Evolutionary conservation across 2,888 invertebrate species (phyloP).

Genomic region (Leptopterna dolabrata): DNA sequence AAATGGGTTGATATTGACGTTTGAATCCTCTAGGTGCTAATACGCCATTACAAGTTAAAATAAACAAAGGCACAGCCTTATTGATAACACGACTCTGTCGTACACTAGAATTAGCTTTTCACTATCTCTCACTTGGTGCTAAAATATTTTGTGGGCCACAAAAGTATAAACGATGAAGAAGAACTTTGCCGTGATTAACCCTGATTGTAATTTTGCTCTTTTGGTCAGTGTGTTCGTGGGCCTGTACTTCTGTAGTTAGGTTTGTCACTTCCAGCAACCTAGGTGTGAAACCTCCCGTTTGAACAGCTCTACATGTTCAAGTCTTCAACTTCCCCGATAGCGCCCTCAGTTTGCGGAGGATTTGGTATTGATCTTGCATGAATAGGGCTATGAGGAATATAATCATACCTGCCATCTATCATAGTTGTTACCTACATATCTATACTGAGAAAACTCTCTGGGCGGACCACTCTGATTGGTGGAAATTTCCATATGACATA

Average conservation of each 20-base stretch:
- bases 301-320: neutral
- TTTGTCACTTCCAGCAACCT: conserved; percentile 38
- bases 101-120: too few species aligned
- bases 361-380: too few species aligned
- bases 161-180: too few species aligned
- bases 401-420: too few species aligned
- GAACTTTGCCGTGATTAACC: neutral
- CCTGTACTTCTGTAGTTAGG: neutral
- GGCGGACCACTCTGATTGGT: neutral
- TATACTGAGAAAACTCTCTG: neutral
- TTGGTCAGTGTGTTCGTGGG: conserved; percentile 40
- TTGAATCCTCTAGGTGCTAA: too few species aligned
- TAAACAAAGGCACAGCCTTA: too few species aligned
- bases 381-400: too few species aligned
- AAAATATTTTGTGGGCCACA: neutral
- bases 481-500: neutral
- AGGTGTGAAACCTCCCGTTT: conserved; percentile 3
- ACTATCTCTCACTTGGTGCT: neutral
- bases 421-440: neutral
- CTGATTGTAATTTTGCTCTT: neutral
- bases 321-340: neutral
- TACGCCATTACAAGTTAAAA: too few species aligned
- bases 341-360: neutral
- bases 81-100: too few species aligned
- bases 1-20: too few species aligned